Percentiles rank a stretch among this genome's conserved stretches.
Conservation (phyloP, 2,797 vertebrate genomes). For the Allobates femoralis region DNA sequence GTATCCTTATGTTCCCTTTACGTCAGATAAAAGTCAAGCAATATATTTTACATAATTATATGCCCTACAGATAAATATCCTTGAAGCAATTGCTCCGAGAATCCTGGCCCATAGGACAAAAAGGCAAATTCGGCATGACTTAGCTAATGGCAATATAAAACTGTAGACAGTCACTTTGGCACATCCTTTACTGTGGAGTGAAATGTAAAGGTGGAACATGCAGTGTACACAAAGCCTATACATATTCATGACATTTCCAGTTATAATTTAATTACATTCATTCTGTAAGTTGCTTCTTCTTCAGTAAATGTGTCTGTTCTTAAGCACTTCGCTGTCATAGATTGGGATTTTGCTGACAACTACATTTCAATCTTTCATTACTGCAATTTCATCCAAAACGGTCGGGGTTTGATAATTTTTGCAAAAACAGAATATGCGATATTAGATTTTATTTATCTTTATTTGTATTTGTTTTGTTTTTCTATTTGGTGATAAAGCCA, state of each 20-base stretch:
- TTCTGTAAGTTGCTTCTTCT: not conserved
- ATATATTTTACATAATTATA: not conserved
- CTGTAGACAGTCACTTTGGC: not conserved
- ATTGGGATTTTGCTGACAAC: slow-evolving; percentile 16
- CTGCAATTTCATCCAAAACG: not conserved
- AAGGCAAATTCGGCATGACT: not conserved
- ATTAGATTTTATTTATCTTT: not conserved
- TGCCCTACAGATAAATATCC: not conserved
- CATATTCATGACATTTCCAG: not conserved
- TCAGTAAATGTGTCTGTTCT: not conserved
- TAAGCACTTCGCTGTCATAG: not conserved
- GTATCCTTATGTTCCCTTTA: not conserved
- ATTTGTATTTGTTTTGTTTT: not conserved
- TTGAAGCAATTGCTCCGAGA: not conserved
- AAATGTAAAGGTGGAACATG: not conserved
- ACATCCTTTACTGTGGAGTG: not conserved
- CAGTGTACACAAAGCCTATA: not conserved
- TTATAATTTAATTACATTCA: slow-evolving; percentile 10
- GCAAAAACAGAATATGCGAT: not conserved
- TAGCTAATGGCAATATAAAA: not conserved
- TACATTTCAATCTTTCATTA: not conserved
- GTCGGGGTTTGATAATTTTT: not conserved
- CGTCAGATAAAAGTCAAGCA: not conserved
- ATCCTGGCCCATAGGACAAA: not conserved
- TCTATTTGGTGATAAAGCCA: not conserved